Evolutionary conservation across 1,140 invertebrate species (phyloP).

Genomic region (Amphibalanus amphitrite): DNA sequence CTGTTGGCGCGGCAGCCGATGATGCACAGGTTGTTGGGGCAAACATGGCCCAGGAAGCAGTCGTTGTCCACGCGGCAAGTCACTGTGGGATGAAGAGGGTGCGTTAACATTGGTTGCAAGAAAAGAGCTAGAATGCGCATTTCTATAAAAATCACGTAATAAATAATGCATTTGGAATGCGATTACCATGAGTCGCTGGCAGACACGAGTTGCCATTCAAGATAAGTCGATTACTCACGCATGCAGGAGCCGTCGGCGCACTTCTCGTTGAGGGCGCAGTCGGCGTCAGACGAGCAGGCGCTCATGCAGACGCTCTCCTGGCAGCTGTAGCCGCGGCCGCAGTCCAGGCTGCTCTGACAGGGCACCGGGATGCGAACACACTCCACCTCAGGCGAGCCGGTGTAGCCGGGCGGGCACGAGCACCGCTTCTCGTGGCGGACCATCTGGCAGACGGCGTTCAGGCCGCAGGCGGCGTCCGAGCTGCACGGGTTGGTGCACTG

Average conservation of each 20-base stretch:
- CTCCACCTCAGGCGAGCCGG: slow-evolving; percentile 63
- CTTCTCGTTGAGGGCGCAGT: slow-evolving; percentile 80
- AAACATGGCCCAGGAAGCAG: slow-evolving; percentile 77
- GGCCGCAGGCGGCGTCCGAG: slow-evolving; percentile 56
- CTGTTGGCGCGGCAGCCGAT: slow-evolving; percentile 69
- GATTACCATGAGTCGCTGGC: too few species aligned
- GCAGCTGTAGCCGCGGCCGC: slow-evolving; percentile 46
- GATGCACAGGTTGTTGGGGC: slow-evolving; percentile 60
- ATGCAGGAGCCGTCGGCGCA: slow-evolving; percentile 62
- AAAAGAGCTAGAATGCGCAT: too few species aligned
- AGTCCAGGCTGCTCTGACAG: slow-evolving; percentile 49
- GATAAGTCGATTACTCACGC: slow-evolving; percentile 34
- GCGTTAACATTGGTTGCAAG: too few species aligned
- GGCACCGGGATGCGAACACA: slow-evolving; percentile 54
- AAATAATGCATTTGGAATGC: too few species aligned
- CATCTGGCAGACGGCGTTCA: slow-evolving; percentile 67
- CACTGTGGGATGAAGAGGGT: slow-evolving; percentile 29
- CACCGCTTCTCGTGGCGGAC: slow-evolving; percentile 58
- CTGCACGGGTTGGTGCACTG: slow-evolving; percentile 72
- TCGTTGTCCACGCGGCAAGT: slow-evolving; percentile 78
- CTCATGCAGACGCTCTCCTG: slow-evolving; percentile 58
- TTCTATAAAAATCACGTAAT: too few species aligned
- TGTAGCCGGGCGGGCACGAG: slow-evolving; percentile 63
- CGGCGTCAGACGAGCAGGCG: slow-evolving; percentile 50
- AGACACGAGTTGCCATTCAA: too few species aligned